These are phyloP conservation scores for Aspidoscelis tigris DNA, from an alignment of 2,113 vertebrate species.

Conservation along the genomic window DNA sequence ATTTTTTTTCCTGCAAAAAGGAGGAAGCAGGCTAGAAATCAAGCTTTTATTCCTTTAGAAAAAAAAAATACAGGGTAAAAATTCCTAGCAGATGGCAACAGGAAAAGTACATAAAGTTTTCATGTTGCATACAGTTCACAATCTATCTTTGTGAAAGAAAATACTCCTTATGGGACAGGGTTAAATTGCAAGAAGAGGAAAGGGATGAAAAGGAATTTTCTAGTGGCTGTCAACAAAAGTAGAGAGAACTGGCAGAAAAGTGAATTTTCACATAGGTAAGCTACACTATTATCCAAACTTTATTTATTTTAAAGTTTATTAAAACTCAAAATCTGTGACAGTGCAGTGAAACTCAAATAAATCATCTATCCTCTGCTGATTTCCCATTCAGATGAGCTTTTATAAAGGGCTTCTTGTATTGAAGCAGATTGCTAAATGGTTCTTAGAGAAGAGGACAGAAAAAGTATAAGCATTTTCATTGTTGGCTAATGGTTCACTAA, in stretches of 20 bases:
- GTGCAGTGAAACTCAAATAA: conserved; percentile 64
- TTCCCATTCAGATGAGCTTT: conserved; percentile 60
- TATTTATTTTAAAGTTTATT: conserved; percentile 73
- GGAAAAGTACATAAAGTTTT: conserved; percentile 68
- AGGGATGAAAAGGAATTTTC: conserved; percentile 76
- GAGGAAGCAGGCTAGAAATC: conserved; percentile 52
- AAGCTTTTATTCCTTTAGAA: conserved; percentile 58
- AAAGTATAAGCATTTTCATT: conserved; percentile 60
- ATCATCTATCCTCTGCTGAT: conserved; percentile 64
- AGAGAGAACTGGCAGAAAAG: conserved; percentile 66
- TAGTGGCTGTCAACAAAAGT: conserved; percentile 73
- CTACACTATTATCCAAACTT: conserved; percentile 61
- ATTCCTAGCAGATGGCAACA: conserved; percentile 67
- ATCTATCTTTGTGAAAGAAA: conserved; percentile 75
- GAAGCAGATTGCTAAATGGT: conserved; percentile 56
- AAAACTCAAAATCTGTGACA: conserved; percentile 61
- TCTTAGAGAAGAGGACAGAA: conserved; percentile 62
- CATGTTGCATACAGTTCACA: conserved; percentile 62
- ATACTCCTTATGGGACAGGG: conserved; percentile 75
- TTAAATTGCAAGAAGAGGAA: conserved; percentile 75
- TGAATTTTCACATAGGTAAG: conserved; percentile 65
- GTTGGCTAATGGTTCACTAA: conserved; percentile 38
- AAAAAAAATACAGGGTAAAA: conserved; percentile 57
- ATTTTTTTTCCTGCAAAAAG: conserved; percentile 46
- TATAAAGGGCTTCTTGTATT: conserved; percentile 56